These are phyloP conservation scores for Meta bourneti DNA, from an alignment of 2,888 invertebrate species.

Conservation along the genomic window DNA sequence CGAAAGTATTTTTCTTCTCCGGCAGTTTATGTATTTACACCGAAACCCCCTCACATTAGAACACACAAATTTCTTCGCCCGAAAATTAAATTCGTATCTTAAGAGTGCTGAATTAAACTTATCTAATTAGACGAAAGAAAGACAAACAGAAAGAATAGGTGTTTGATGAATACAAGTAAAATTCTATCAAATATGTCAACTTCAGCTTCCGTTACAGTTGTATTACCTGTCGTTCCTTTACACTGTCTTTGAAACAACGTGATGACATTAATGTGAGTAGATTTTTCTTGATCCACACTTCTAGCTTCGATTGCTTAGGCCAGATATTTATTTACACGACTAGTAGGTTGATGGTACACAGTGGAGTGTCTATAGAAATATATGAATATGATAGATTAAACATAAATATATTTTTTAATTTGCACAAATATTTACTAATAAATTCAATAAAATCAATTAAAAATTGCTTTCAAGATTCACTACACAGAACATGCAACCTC, in stretches of 20 bases:
- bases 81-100: neutral
- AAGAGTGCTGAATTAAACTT: neutral
- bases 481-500: no score
- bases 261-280: conserved; percentile 91
- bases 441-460: no score
- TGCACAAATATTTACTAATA: no score
- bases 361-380: conserved; percentile 78
- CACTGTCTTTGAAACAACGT: conserved; percentile 92
- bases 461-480: no score
- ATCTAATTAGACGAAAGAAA: neutral
- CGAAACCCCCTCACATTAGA: neutral
- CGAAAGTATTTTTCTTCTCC: neutral
- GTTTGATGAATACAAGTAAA: no score
- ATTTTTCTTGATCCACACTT: conserved; percentile 93
- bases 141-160: neutral
- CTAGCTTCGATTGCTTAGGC: conserved; percentile 94
- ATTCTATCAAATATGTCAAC: neutral
- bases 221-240: conserved; percentile 89
- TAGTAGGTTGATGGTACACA: conserved; percentile 90
- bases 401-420: no score
- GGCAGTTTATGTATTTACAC: neutral
- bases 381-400: neutral
- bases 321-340: conserved; percentile 94
- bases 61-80: neutral
- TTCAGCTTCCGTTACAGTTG: neutral